Percentiles rank a stretch among this genome's conserved stretches.
Conservation (phyloP, 2,888 invertebrate species). For the Torymus aiolomorphi region DNA sequence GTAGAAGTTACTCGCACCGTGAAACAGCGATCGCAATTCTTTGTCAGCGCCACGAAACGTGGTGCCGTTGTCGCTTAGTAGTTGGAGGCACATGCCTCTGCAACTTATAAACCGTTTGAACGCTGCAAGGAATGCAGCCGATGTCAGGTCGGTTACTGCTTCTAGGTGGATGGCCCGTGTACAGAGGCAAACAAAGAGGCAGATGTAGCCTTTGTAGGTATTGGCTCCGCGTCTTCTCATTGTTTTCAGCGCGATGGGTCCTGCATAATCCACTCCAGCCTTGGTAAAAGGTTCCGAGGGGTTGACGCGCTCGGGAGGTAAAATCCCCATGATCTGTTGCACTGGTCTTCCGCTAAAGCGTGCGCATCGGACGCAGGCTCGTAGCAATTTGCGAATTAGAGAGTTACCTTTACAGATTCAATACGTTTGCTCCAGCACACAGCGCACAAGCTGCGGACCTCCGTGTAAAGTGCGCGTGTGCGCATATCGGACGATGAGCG, state of each 20-base stretch:
- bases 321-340: no score
- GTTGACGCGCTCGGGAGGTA: no score
- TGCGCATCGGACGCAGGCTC: no score
- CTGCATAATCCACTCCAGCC: no score
- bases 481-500: no score
- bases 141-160: not conserved
- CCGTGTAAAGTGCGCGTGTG: no score
- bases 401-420: no score
- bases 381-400: no score
- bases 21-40: slow-evolving; percentile 41
- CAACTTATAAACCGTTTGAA: not conserved
- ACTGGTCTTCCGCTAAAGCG: no score
- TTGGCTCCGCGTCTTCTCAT: not conserved
- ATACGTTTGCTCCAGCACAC: no score
- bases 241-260: not conserved
- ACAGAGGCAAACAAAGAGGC: not conserved
- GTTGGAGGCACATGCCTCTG: slow-evolving; percentile 15
- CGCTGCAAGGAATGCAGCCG: not conserved
- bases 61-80: slow-evolving; percentile 40
- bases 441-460: no score
- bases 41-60: slow-evolving; percentile 26
- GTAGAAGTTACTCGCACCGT: no score
- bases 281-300: not conserved
- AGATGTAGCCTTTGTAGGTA: not conserved
- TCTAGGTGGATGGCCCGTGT: not conserved